phyloP scores from a whole-genome alignment of 2,888 invertebrate species.

The Margaritifera margaritifera region DNA sequence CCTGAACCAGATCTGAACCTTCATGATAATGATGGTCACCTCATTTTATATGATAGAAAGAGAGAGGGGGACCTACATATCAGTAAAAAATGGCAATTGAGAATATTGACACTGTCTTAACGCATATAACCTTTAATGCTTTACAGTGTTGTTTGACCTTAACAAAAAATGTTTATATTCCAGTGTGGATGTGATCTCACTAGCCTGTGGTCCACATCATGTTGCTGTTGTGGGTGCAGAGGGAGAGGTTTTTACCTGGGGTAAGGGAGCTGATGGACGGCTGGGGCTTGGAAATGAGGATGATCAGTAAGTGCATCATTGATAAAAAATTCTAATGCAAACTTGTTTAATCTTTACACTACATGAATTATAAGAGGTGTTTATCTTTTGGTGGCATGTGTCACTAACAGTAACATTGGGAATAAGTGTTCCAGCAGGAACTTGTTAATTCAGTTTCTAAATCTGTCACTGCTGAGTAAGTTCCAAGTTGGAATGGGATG shows the following conservation, averaged over 20 bases:
- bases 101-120: neutral
- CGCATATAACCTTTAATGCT: constrained; percentile 76
- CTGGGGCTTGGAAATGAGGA: constrained; percentile 77
- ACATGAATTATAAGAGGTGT: too few relatives aligned
- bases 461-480: too few relatives aligned
- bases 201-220: constrained; percentile 80
- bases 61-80: too few relatives aligned
- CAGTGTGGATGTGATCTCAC: constrained; percentile 78
- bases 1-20: too few relatives aligned
- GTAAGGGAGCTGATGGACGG: constrained; percentile 77
- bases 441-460: too few relatives aligned
- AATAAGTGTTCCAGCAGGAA: too few relatives aligned
- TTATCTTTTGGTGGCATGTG: too few relatives aligned
- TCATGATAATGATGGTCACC: too few relatives aligned
- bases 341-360: neutral
- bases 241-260: constrained; percentile 81
- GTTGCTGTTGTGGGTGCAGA: constrained; percentile 79
- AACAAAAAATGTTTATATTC: constrained; percentile 34
- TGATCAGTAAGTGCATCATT: constrained; percentile 70
- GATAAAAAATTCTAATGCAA: neutral
- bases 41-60: too few relatives aligned
- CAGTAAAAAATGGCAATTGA: too few relatives aligned
- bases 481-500: too few relatives aligned
- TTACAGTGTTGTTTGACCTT: constrained; percentile 76
- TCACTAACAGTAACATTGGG: too few relatives aligned